phyloP scores from a whole-genome alignment of 2,888 invertebrate genomes.

The Drosophila anomalipes region DNA sequence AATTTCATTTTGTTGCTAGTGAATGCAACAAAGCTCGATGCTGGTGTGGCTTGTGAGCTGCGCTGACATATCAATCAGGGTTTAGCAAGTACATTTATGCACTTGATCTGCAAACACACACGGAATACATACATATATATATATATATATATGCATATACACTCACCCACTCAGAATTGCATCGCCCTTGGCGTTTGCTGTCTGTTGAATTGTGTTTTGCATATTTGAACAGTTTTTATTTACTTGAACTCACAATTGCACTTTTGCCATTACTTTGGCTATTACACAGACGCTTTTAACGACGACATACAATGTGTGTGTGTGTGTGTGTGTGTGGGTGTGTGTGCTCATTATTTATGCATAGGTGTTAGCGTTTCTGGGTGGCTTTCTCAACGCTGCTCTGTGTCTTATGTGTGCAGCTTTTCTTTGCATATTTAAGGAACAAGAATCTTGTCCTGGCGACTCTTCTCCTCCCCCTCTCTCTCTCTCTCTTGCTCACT shows the following conservation, averaged over 20 bases:
- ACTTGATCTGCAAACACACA: constrained; percentile 61
- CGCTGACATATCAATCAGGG: constrained; percentile 82
- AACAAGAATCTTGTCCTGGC: constrained; percentile 22
- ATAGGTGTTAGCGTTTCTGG: constrained; percentile 71
- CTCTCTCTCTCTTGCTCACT: too few relatives aligned
- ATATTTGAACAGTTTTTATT: constrained; percentile 82
- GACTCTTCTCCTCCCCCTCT: not conserved
- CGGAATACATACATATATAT: constrained; percentile 3
- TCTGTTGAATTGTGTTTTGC: constrained; percentile 78
- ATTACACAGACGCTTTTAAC: constrained; percentile 80
- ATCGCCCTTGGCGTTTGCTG: constrained; percentile 38
- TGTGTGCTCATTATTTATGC: constrained; percentile 76
- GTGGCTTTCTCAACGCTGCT: constrained; percentile 41
- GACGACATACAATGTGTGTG: constrained; percentile 44
- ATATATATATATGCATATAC: constrained; percentile 7
- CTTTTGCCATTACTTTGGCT: constrained; percentile 81
- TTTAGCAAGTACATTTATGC: constrained; percentile 83
- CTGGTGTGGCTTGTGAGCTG: constrained; percentile 33
- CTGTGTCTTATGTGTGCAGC: constrained; percentile 52
- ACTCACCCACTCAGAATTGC: constrained; percentile 6
- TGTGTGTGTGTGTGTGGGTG: constrained; percentile 21
- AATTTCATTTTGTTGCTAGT: constrained; percentile 41
- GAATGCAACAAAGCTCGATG: constrained; percentile 35
- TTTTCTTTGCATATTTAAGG: constrained; percentile 72
- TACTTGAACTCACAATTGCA: constrained; percentile 81